A percentile compares a stretch with the other conserved stretches of the same genome.
Evolutionary conservation across 2,113 vertebrate genomes (phyloP).

Genomic region (Procavia capensis): DNA sequence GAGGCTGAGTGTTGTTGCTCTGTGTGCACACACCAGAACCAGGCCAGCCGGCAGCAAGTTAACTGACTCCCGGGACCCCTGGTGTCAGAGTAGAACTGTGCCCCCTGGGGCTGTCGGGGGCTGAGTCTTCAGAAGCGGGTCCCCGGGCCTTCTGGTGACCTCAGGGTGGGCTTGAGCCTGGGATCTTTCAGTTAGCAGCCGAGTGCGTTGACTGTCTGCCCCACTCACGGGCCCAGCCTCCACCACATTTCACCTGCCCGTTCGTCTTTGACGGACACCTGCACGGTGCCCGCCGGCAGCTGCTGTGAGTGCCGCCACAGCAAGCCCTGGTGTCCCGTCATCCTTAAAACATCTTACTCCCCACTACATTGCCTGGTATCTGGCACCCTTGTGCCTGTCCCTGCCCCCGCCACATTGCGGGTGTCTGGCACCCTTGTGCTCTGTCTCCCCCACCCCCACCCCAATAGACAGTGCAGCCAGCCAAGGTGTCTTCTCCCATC

Average conservation of each 20-base stretch:
- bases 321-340: not conserved
- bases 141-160: not conserved
- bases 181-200: not conserved
- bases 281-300: too few species aligned
- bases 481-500: constrained; percentile 43
- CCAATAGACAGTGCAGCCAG: constrained; percentile 19
- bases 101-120: too few species aligned
- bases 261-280: not conserved
- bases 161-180: not conserved
- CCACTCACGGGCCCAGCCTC: not conserved
- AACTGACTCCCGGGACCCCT: too few species aligned
- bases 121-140: too few species aligned
- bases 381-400: not conserved
- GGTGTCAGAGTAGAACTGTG: too few species aligned
- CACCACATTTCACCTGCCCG: not conserved
- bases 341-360: not conserved
- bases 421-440: not conserved
- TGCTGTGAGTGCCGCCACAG: not conserved
- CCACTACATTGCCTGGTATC: too few species aligned
- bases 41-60: too few species aligned
- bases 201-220: not conserved
- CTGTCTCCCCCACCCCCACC: too few species aligned
- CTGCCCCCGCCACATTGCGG: too few species aligned
- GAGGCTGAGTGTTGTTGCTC: too few species aligned
- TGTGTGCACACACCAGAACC: too few species aligned